These are phyloP conservation scores for Chionomys nivalis DNA, from an alignment of 2,113 vertebrate genomes.

Conservation along the genomic window DNA sequence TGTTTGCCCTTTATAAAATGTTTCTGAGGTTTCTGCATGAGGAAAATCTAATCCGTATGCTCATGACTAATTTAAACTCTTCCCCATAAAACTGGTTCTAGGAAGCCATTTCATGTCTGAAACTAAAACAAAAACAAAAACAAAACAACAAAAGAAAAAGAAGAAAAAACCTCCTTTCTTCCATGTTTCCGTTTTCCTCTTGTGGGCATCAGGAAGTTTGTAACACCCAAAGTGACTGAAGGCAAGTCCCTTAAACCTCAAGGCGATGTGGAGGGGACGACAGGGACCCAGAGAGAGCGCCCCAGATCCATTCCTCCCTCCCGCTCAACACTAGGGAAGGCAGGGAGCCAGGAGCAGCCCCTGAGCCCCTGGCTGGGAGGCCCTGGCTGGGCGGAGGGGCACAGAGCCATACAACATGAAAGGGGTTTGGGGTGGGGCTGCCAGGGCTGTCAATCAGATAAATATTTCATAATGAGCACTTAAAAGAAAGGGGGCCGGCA, in stretches of 20 bases:
- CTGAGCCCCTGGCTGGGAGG: not conserved
- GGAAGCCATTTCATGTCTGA: not conserved
- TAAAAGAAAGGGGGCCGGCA: slow-evolving; percentile 40
- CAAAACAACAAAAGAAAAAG: too few relatives aligned
- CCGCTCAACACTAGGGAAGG: not conserved
- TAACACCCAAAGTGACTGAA: not conserved
- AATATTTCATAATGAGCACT: slow-evolving; percentile 61
- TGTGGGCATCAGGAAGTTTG: not conserved
- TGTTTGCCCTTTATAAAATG: not conserved
- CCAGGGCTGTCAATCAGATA: slow-evolving; percentile 32
- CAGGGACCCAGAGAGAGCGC: not conserved
- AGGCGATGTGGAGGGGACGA: rapidly evolving
- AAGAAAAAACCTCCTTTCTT: not conserved
- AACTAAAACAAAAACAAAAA: not conserved
- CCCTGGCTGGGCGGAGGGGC: not conserved
- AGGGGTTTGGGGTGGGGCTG: slow-evolving; percentile 17
- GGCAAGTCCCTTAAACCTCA: not conserved
- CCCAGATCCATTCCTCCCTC: not conserved
- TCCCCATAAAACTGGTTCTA: not conserved
- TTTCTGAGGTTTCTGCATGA: not conserved
- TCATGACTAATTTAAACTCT: not conserved
- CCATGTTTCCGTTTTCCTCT: not conserved
- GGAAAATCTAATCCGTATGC: not conserved
- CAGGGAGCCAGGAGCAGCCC: not conserved
- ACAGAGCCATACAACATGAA: slow-evolving; percentile 43